These are phyloP conservation scores for Mesocricetus auratus DNA, from an alignment of 2,113 vertebrate species.

Conservation along the genomic window DNA sequence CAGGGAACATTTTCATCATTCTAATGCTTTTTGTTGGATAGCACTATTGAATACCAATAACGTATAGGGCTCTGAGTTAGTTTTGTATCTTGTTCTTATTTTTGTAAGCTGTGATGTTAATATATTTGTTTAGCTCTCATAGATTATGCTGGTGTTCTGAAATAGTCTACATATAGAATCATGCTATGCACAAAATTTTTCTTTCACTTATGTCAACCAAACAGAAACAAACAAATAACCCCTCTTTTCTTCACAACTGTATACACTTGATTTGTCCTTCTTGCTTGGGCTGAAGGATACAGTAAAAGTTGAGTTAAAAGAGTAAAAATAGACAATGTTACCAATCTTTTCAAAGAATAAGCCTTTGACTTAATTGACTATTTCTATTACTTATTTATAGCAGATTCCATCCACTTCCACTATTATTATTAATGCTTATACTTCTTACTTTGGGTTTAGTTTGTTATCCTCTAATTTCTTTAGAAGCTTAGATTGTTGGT, in stretches of 20 bases:
- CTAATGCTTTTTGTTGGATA: not conserved
- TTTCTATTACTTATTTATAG: not conserved
- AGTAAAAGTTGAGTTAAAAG: not conserved
- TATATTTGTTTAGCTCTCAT: not conserved
- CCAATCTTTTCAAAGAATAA: conserved; percentile 19
- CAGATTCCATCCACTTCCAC: not conserved
- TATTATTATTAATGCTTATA: not conserved
- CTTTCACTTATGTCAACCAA: not conserved
- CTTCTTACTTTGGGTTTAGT: conserved; percentile 5
- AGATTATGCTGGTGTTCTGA: conserved; percentile 11
- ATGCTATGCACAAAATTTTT: not conserved
- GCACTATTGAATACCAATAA: not conserved
- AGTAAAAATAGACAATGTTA: not conserved
- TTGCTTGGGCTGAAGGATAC: not conserved
- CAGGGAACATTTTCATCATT: not conserved
- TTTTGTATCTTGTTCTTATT: conserved; percentile 24
- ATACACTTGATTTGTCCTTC: not conserved
- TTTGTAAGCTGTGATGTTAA: not conserved
- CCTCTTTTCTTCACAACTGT: not conserved
- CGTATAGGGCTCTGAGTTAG: not conserved
- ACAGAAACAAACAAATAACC: not conserved
- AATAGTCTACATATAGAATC: not conserved
- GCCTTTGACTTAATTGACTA: not conserved
- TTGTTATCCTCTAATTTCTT: not conserved
- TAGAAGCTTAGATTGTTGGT: not conserved